phyloP scores from a whole-genome alignment of 2,888 invertebrate species.

The Pammene aurita region DNA sequence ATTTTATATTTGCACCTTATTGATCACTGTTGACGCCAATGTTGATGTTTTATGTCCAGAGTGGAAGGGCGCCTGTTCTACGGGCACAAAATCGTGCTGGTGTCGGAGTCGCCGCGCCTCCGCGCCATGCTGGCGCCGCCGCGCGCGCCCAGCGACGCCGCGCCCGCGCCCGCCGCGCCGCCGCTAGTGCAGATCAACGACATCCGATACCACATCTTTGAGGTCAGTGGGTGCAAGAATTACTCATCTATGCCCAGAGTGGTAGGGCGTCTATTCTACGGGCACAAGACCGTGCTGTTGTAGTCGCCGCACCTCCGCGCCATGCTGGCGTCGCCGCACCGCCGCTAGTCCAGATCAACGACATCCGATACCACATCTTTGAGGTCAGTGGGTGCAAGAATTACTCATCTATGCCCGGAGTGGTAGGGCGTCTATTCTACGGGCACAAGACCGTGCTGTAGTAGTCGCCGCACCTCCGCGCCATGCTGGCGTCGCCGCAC shows the following conservation, averaged over 20 bases:
- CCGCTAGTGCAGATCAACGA: slow-evolving; percentile 96
- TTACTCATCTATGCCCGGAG: slow-evolving; percentile 72
- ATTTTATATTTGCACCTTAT: no score
- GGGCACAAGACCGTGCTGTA: slow-evolving; percentile 97
- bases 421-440: slow-evolving; percentile 95
- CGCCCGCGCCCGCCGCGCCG: slow-evolving; percentile 67
- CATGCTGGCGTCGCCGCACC: slow-evolving; percentile 86
- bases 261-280: slow-evolving; percentile 95
- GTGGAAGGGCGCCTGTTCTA: slow-evolving; percentile 96
- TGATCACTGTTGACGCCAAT: not conserved
- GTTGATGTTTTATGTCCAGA: slow-evolving; percentile 62
- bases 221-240: slow-evolving; percentile 78
- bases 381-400: slow-evolving; percentile 82
- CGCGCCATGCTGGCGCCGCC: slow-evolving; percentile 89
- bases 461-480: slow-evolving; percentile 93
- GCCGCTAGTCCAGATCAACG: slow-evolving; percentile 95
- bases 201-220: slow-evolving; percentile 95
- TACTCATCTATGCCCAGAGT: slow-evolving; percentile 81
- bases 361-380: slow-evolving; percentile 96
- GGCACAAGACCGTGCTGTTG: slow-evolving; percentile 96
- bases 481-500: slow-evolving; percentile 85
- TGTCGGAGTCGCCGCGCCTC: slow-evolving; percentile 93
- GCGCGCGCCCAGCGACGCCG: slow-evolving; percentile 57
- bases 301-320: slow-evolving; percentile 94
- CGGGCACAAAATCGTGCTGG: slow-evolving; percentile 96